phyloP scores from a whole-genome alignment of 2,797 vertebrate genomes.

The Squalus acanthias region DNA sequence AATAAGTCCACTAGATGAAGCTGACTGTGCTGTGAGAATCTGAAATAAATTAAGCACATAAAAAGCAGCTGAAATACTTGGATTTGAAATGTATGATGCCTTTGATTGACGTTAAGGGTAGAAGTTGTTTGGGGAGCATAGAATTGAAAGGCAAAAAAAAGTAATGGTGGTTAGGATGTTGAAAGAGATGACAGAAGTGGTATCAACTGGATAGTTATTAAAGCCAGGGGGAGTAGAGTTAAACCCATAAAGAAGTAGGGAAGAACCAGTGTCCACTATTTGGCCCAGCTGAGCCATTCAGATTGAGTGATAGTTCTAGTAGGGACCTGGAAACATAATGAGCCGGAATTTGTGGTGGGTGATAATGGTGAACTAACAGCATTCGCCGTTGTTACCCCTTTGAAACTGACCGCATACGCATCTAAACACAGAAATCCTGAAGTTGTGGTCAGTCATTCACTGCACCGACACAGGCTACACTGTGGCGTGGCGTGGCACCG shows the following conservation, averaged over 20 bases:
- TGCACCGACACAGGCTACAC: too few relatives aligned
- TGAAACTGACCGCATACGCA: too few relatives aligned
- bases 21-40: background rate
- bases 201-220: background rate
- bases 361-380: too few relatives aligned
- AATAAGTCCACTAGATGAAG: background rate
- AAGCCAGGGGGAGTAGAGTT: background rate
- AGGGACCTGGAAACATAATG: background rate
- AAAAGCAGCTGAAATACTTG: background rate
- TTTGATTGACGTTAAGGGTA: background rate
- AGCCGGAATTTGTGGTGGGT: too few relatives aligned
- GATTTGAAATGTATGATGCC: background rate
- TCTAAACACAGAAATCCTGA: too few relatives aligned
- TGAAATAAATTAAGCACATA: background rate
- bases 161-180: background rate
- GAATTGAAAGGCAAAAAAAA: background rate
- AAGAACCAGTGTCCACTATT: background rate
- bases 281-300: background rate
- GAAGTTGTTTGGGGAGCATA: background rate
- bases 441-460: too few relatives aligned
- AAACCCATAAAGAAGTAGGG: background rate
- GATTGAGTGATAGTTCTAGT: background rate
- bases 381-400: too few relatives aligned
- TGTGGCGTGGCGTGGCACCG: too few relatives aligned
- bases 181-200: background rate